A percentile compares a stretch with the other conserved stretches of the same genome.
Evolutionary conservation across 2,113 vertebrate species (phyloP).

Genomic region (Pimephales promelas): DNA sequence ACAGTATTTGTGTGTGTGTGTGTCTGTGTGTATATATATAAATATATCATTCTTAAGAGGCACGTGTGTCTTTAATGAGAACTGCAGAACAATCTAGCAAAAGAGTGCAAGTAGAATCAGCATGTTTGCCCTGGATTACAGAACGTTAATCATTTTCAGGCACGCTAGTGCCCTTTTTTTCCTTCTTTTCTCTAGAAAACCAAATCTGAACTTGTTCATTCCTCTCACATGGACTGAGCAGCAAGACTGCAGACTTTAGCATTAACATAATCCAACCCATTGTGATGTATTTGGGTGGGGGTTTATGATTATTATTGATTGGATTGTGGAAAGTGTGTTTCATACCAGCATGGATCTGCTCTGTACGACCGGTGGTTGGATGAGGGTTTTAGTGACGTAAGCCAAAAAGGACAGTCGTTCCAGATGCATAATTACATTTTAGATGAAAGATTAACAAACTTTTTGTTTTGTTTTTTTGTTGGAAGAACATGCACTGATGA

Average conservation of each 20-base stretch:
- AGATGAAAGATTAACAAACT: not conserved
- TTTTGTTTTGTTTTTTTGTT: not conserved
- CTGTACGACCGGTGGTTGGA: not conserved
- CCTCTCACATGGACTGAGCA: not conserved
- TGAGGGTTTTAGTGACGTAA: not conserved
- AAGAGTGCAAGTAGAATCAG: not conserved
- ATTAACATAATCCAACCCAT: not conserved
- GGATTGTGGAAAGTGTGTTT: not conserved
- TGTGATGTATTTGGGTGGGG: not conserved
- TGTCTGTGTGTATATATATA: slow-evolving; percentile 24
- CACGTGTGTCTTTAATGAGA: not conserved
- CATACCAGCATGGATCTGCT: not conserved
- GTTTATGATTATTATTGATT: not conserved
- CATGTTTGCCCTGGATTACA: slow-evolving; percentile 1
- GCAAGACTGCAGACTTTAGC: not conserved
- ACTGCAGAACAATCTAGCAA: not conserved
- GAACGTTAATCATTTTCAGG: slow-evolving; percentile 33
- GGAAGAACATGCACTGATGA: not conserved
- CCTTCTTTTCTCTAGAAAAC: not conserved
- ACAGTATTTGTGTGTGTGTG: slow-evolving; percentile 33
- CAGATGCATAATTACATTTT: not conserved
- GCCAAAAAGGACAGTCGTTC: slow-evolving; percentile 1
- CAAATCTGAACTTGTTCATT: not conserved
- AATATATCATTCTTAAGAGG: slow-evolving; percentile 31
- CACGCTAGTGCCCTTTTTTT: too few relatives aligned